Evolutionary conservation across 2,797 vertebrate genomes (phyloP).

Genomic region (Enteromius argenteus): DNA sequence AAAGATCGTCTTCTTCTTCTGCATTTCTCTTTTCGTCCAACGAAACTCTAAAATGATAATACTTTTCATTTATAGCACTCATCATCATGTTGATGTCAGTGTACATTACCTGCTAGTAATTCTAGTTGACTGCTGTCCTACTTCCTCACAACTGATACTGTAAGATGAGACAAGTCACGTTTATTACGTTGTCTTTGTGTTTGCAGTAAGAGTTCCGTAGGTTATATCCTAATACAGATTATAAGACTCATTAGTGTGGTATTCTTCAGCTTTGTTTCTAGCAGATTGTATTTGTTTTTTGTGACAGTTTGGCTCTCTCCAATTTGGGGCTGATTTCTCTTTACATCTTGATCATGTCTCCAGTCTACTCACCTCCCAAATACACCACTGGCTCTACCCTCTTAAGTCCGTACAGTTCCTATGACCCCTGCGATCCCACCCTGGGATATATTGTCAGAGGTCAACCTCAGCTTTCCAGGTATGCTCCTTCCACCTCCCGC

Average conservation of each 20-base stretch:
- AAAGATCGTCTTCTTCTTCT: constrained; percentile 46
- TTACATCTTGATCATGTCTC: constrained; percentile 78
- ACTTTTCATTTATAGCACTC: not conserved
- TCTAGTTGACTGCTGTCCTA: constrained; percentile 23
- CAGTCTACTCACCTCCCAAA: constrained; percentile 84
- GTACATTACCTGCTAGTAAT: constrained; percentile 25
- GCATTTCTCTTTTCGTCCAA: constrained; percentile 12
- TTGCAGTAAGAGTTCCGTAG: not conserved
- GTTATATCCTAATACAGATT: not conserved
- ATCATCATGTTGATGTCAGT: not conserved
- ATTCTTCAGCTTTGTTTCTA: constrained; percentile 25
- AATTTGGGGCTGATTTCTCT: constrained; percentile 23
- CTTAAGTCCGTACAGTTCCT: constrained; percentile 62
- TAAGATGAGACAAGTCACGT: constrained; percentile 45
- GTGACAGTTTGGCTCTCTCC: constrained; percentile 72
- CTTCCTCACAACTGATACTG: constrained; percentile 42
- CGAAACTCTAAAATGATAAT: not conserved
- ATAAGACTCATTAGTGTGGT: not conserved
- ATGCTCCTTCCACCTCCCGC: constrained; percentile 65
- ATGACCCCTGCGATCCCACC: constrained; percentile 68
- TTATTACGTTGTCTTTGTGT: constrained; percentile 26
- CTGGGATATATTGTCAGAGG: constrained; percentile 62
- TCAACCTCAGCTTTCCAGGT: constrained; percentile 76
- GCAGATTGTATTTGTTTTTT: constrained; percentile 24
- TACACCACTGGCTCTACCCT: constrained; percentile 77